phyloP scores from a whole-genome alignment of 2,113 vertebrate species.

The Thalassarche chlororhynchos region DNA sequence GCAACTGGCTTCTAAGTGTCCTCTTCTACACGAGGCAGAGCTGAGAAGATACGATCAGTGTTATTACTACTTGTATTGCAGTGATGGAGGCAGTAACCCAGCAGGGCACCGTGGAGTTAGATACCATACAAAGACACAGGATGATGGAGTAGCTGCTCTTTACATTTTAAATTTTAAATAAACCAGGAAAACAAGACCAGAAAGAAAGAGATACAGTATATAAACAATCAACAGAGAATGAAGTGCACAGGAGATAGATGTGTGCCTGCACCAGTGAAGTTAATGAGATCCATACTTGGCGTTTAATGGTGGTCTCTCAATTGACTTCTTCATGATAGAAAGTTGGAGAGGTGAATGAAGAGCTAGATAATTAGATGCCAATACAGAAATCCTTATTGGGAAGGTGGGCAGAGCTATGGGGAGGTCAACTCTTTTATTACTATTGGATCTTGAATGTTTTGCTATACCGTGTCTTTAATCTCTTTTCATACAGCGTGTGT shows the following conservation, averaged over 20 bases:
- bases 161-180: not conserved
- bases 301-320: not conserved
- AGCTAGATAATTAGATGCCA: not conserved
- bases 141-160: not conserved
- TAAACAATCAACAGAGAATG: not conserved
- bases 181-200: not conserved
- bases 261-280: not conserved
- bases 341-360: not conserved
- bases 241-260: not conserved
- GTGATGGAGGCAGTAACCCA: not conserved
- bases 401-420: not conserved
- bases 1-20: constrained; percentile 27
- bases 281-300: not conserved
- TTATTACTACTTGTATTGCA: not conserved
- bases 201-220: not conserved
- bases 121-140: not conserved
- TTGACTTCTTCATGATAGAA: not conserved
- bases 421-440: not conserved
- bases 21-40: not conserved
- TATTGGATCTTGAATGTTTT: not conserved
- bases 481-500: not conserved
- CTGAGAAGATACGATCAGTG: not conserved
- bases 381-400: not conserved
- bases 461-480: not conserved
- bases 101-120: constrained; percentile 19